Evolutionary conservation across 2,113 vertebrate species (phyloP).

Genomic region (Colossoma macropomum): DNA sequence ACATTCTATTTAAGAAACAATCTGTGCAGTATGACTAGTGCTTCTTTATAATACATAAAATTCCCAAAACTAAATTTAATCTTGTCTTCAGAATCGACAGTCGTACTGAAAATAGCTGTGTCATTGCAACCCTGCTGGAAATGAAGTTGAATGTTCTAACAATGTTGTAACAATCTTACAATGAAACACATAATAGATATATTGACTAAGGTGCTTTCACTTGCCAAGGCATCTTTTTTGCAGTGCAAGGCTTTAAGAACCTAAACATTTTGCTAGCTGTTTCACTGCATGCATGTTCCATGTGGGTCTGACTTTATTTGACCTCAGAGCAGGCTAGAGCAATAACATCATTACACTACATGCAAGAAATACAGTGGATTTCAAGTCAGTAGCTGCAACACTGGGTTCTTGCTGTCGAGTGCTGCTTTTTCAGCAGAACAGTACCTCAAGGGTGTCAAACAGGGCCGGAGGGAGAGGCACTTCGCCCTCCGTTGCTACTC

Average conservation of each 20-base stretch:
- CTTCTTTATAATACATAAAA: too few species aligned
- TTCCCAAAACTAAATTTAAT: too few species aligned
- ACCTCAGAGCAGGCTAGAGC: slow-evolving; percentile 5
- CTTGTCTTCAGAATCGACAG: too few species aligned
- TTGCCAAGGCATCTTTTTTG: background rate
- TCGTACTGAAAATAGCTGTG: too few species aligned
- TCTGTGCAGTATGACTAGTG: too few species aligned
- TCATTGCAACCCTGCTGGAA: too few species aligned
- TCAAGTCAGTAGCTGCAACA: background rate
- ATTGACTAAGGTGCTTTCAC: background rate
- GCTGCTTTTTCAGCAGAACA: slow-evolving; percentile 38
- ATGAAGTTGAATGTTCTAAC: too few species aligned
- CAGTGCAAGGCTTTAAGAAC: background rate
- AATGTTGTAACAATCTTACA: too few species aligned
- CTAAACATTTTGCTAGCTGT: background rate
- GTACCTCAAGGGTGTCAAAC: slow-evolving; percentile 64
- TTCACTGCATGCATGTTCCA: slow-evolving; percentile 29
- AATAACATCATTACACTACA: slow-evolving; percentile 13
- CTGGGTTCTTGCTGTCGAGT: slow-evolving; percentile 23
- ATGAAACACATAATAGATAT: too few species aligned
- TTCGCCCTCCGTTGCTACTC: slow-evolving; percentile 6
- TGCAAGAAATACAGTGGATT: slow-evolving; percentile 34
- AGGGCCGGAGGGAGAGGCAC: slow-evolving; percentile 20
- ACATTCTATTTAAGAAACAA: too few species aligned
- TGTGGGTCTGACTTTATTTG: background rate